Conservation (phyloP, 2,113 vertebrate species). For the Channa argus region DNA sequence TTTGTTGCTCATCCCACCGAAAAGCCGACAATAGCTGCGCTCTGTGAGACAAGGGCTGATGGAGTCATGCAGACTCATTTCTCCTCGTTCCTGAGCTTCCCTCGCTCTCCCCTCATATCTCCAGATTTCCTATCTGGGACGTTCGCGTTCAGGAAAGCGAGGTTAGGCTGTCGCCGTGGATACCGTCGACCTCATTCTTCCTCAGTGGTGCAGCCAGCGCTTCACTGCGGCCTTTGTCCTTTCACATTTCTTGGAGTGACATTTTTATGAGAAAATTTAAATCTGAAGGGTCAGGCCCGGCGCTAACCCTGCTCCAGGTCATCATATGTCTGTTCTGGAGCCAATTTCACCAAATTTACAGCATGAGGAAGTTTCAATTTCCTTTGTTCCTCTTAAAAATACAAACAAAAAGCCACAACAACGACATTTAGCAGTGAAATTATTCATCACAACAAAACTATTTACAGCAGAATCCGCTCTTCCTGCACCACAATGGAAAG, state of each 20-base stretch:
- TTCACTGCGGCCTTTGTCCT: constrained; percentile 7
- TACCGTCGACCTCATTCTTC: constrained; percentile 24
- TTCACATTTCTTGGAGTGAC: background rate
- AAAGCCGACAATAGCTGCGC: background rate
- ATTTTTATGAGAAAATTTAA: constrained; percentile 6
- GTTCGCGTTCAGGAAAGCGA: background rate
- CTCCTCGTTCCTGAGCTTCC: background rate
- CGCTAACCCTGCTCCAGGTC: background rate
- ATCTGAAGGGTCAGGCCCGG: background rate
- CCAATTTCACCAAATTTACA: too few species aligned
- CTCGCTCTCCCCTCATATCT: constrained; percentile 11
- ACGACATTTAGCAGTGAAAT: too few species aligned
- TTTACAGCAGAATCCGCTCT: too few species aligned
- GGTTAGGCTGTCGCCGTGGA: constrained; percentile 21
- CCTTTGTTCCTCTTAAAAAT: too few species aligned
- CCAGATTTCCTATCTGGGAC: constrained; percentile 2
- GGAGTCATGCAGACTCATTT: background rate
- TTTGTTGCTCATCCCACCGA: constrained; percentile 1
- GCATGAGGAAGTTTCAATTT: too few species aligned
- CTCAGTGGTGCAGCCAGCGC: background rate
- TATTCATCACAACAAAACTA: too few species aligned
- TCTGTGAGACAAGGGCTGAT: background rate
- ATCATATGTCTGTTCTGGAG: background rate
- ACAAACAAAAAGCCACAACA: too few species aligned
- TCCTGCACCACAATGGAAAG: too few species aligned